A percentile compares a stretch with the other conserved stretches of the same genome.
These are phyloP conservation scores for Xiphydria camelus DNA, from an alignment of 2,888 invertebrate species.

Conservation along the genomic window DNA sequence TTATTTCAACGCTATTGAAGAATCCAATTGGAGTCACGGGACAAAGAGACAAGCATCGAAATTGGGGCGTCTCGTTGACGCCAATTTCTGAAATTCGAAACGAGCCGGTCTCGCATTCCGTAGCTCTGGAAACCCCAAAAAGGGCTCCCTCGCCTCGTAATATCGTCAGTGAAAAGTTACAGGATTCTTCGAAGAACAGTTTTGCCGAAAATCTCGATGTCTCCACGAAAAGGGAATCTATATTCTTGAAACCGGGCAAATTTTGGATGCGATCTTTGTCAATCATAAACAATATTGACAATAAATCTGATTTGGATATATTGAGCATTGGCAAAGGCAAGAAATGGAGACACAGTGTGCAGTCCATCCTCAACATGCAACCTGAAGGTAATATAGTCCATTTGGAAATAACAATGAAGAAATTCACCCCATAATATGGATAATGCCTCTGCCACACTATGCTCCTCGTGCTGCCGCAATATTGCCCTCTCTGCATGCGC, in stretches of 20 bases:
- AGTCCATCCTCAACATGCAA: constrained; percentile 62
- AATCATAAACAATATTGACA: constrained; percentile 61
- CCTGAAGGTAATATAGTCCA: constrained; percentile 59
- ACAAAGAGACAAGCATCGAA: constrained; percentile 27
- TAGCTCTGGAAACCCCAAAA: too few species aligned
- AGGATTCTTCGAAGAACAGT: background rate
- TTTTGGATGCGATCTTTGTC: constrained; percentile 70
- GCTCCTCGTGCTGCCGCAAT: too few species aligned
- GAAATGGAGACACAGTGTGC: constrained; percentile 63
- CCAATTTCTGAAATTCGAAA: constrained; percentile 18
- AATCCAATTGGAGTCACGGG: constrained; percentile 33
- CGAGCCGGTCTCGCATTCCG: background rate
- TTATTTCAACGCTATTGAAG: constrained; percentile 30
- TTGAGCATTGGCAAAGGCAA: constrained; percentile 60
- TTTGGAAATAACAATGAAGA: too few species aligned
- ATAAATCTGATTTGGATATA: constrained; percentile 56
- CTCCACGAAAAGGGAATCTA: constrained; percentile 20
- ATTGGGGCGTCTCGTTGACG: constrained; percentile 21
- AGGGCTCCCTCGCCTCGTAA: too few species aligned
- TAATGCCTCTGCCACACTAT: too few species aligned
- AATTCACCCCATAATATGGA: too few species aligned
- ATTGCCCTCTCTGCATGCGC: too few species aligned
- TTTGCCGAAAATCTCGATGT: background rate
- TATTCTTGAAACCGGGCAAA: constrained; percentile 68
- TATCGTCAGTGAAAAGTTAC: background rate